Base-by-base conservation (phyloP, 2,797 vertebrate genomes). In the Cetoscarus ocellatus region DNA sequence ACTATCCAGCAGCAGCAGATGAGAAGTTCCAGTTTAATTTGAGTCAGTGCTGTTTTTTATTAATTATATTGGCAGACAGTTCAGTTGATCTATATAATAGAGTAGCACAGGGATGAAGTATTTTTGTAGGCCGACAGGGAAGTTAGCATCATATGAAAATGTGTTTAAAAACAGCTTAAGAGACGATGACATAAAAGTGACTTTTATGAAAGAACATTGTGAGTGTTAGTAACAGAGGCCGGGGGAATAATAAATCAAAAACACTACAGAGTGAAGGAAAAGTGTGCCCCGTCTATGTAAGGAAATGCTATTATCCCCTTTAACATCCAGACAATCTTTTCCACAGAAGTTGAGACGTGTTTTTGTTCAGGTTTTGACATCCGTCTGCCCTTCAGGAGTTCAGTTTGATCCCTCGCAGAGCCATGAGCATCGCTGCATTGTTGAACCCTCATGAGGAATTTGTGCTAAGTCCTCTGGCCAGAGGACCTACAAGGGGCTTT, bases 391-490 rank as follows among this genome's bases (percentile, higher is more conserved):
- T 79, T 85, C 47, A 71, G 70, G 70, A 62, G 57, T 57, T 18
- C 43, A 65, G 77, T 68, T 64, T 82, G 61, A 85, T 85, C 77
- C 45, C 79, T 82, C 55, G 7, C 70, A 74, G 70, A 79, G 67
- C 55, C 64, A 39, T 49, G 70, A 69, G 76, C 57, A 57, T 64
- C 5, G 60, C 62, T 78, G 79, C 86, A 78, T 89, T 89, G 89
- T 90, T 90, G 83, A 84, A 88, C 73, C 74, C 51, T 38, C 18
- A 72, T 88, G 86, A 72, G 90, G 88, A 92, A 93, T 93, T 87
- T 88, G 67, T 35, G 63, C 73, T 73, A 50, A 80, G 76, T 75
- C 83, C 54, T 84, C 73, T 67, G 79, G 86, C 75, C 61, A 35
- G 63, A 76, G 61, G 59, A 82, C 15, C 48, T 35, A 34, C 51